Evolutionary conservation across 2,113 vertebrate genomes (phyloP), one percentile per base, ranked within the genome.

Genomic region (Murina feae): DNA sequence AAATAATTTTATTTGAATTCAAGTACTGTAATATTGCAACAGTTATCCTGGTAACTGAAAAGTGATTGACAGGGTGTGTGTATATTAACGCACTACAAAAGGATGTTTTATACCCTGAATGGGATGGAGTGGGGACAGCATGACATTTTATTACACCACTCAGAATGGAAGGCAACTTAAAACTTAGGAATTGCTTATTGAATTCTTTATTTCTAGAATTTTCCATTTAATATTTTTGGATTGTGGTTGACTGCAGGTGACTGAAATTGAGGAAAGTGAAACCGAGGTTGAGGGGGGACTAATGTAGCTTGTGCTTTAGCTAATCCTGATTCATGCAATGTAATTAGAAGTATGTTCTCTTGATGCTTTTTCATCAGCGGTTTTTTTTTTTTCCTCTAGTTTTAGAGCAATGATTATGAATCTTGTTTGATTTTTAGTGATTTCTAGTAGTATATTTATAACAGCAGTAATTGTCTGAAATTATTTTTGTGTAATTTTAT

Each of bases 391-490:
- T 17, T 78, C 21, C 23, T 78, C 21, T 90, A 72, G 78, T 78
- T 79, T 79, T 94, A 89, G 72, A 89, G 47, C 55, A 89, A 51
- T 42, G 60, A 76, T 63, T 87, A 71, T 89, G 53, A 71, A 32
- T 93, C 66, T 55, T 81, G 21, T 83, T 93, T 86, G 25, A 69
- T 90, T 83, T 89, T 83, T 81, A 76, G 23, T 88, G 35, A 72
- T 74, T 89, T 82, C 69, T 93, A 32, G 11, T 44, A 60, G 23
- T 49, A 5, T 91, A 23, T 85, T 86, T 86, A 42, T 63, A 83
- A 69, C 60, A 82, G 32, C 49, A 53, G 9, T 76, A 93, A 86
- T 71, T 47, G 35, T 68, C 39, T 91, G 72, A 84, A 66, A 74
- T 94, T 74, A 74, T 60, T 80, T 71, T 92, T 85, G 13, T 84